Evolutionary conservation across 2,888 invertebrate genomes (phyloP), one percentile per base, ranked within the genome.

Genomic region (Blastobasis lacticolella): DNA sequence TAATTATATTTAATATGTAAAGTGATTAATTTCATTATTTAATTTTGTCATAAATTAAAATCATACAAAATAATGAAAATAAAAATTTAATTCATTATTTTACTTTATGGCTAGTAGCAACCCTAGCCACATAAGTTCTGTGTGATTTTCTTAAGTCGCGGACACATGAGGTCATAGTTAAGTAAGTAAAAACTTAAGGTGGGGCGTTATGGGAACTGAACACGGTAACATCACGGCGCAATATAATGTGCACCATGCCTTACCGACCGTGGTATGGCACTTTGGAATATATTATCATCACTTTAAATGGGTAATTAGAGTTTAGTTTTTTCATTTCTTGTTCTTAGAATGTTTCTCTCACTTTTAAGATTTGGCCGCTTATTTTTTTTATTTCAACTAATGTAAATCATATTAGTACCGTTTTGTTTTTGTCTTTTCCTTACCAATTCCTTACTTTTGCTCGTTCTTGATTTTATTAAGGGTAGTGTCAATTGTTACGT

Each of bases 131-230:
- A 65, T 57, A 75, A 72, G 59, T 67, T 69, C 74, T 80, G 78
- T 85, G 84, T 87, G 87, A 88, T 87, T 88, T 88, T 87, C 87
- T 88, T 88, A 86, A 87, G 86, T 84, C 79, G 80, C 73, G 79
- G 83, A 84, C 85, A 86, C 78, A 83, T 87, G 86, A 88, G 88
- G 88, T 87, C 87, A 87, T 87, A 88, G 84, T 86, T 87, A 85
- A 84, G 73, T 78, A 80, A 81, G 83, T 83, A 85, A 85, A 81
- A 85, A 83, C 76, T 74, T 73, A 72, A 82, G 86, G 76, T 73
- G 78, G 88, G 88, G 88, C 87, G 89, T 89, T 89, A 89, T 89
- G 88, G 89, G 89, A 89, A 83, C 67, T 78, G 88, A 87, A 66
- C 89, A 89, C 86, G 73, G 85, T 85, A 84, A 85, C 86, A 80